Evolutionary conservation across 2,113 vertebrate species (phyloP), one percentile per base, ranked within the genome.

Genomic region (Apodemus sylvaticus): DNA sequence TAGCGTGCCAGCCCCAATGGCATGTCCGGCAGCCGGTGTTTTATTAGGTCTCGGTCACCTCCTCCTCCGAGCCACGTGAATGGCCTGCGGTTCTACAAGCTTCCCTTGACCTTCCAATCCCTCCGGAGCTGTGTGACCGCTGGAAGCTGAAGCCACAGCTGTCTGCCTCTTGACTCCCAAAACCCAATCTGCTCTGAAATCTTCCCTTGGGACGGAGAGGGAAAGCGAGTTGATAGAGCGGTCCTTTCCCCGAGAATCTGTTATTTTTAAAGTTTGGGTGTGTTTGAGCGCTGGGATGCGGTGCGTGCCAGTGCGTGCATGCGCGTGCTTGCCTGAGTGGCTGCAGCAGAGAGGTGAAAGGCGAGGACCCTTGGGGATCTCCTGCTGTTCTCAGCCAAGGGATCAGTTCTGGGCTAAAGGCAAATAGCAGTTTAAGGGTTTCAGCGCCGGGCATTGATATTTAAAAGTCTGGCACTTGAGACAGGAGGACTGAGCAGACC

Each of bases 1-100:
- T 99, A 99, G 97, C 26, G 39, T 98, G 98, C 98, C 98, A 74
- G 97, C 98, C 98, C 98, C 91, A 97, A 98, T 96, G 66, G 98
- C 89, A 76, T 90, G 97, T 98, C 98, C 45, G 78, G 98, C 97
- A 79, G 51, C 95, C 24, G 66, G 97, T 96, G 98, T 98, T 94
- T 97, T 98, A 98, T 98, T 98, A 98, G 98, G 20, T 39, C 88
- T 94, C 97, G 98, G 97, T 98, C 97, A 96, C 97, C 91, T 92
- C 76, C 96, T 97, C 88, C 94, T 93, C 86, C 24, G 34, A 95
- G 85, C 91, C 96, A 93, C 73, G 26, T 51, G 92, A 93, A 95
- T 94, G 83, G 95, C 94, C 92, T 12, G 5, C 29, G 55, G 74
- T 97, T 66, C 42, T 7, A 3, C 74, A 94, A 93, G 94, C 90